phyloP scores from a whole-genome alignment of 2,113 vertebrate species.

The Sitta europaea region DNA sequence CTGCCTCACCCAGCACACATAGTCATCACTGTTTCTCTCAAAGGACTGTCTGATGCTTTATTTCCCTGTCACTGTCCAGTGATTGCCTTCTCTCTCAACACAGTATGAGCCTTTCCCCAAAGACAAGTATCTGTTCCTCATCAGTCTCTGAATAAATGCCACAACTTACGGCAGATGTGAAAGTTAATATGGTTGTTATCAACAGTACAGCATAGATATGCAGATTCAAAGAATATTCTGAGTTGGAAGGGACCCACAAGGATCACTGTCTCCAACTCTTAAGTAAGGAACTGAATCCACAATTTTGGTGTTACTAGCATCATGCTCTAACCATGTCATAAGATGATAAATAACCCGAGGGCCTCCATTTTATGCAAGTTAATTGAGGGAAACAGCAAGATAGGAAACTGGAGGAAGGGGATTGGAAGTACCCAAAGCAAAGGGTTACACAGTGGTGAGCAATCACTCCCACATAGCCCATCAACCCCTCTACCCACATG shows the following conservation, averaged over 20 bases:
- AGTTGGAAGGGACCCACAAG: background rate
- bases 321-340: background rate
- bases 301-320: background rate
- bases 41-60: background rate
- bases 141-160: background rate
- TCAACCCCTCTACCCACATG: accelerated
- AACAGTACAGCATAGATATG: accelerated
- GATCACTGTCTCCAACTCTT: background rate
- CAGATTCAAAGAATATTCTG: background rate
- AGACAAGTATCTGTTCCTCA: background rate
- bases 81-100: background rate
- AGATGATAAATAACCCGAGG: background rate
- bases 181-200: background rate
- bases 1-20: background rate
- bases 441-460: background rate
- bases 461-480: background rate
- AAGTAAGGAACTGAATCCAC: background rate
- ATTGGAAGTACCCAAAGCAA: background rate
- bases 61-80: background rate
- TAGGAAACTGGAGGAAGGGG: background rate
- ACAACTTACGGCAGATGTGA: background rate
- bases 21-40: background rate
- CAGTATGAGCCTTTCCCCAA: accelerated
- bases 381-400: background rate
- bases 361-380: background rate